Evolutionary conservation across 2,888 invertebrate genomes (phyloP).

Genomic region (Ceriagrion tenellum): DNA sequence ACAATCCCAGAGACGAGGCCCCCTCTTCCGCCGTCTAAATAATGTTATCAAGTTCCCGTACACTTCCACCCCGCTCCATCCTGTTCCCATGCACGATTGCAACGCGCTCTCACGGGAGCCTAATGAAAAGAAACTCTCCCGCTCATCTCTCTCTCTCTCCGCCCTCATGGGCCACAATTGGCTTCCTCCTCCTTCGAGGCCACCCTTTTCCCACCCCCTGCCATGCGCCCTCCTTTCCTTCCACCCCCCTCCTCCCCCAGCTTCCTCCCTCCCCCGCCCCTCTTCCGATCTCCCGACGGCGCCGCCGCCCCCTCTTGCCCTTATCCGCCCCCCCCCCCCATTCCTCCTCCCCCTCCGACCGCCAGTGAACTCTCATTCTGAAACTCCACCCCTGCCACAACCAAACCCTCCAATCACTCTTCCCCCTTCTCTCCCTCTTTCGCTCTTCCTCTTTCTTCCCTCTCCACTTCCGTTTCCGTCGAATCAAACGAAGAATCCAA

Average conservation of each 20-base stretch:
- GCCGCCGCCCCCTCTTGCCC: too few relatives aligned
- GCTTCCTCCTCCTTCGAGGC: neutral
- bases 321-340: neutral
- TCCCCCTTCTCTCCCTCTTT: neutral
- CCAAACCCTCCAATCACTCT: neutral
- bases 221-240: neutral
- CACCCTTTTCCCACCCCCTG: neutral
- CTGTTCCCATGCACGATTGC: neutral
- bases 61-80: neutral
- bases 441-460: neutral
- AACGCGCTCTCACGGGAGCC: too few relatives aligned
- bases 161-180: slow-evolving; percentile 57
- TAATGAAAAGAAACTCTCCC: slow-evolving; percentile 19
- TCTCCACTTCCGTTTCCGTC: too few relatives aligned
- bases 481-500: too few relatives aligned
- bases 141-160: neutral
- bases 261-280: neutral
- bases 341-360: neutral
- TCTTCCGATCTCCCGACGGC: neutral
- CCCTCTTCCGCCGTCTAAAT: neutral
- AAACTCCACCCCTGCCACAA: neutral
- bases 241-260: neutral
- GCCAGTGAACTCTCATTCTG: too few relatives aligned
- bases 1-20: neutral
- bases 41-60: slow-evolving; percentile 16